Evolutionary conservation across 2,797 vertebrate genomes (phyloP), one percentile per base, ranked within the genome.

Genomic region (Lacerta viridis): DNA sequence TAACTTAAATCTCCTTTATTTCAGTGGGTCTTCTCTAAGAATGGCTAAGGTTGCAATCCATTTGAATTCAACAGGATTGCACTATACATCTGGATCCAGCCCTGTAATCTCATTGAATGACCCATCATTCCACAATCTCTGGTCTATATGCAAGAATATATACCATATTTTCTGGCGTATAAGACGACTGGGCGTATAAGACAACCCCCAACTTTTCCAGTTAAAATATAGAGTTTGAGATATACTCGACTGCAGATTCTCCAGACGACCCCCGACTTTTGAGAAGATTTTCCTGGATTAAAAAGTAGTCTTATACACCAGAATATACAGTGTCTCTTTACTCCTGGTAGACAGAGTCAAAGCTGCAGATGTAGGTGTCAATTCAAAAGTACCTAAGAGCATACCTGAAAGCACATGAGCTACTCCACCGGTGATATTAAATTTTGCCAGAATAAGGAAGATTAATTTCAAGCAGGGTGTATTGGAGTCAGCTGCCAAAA

Each of bases 391-490:
- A 74, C 71, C 36, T 18, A 5, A 5, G 61, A 23, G 20, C 61
- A 64, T 64, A 64, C 17, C 20, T 64, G 61, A 43, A 43, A 43
- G 39, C 7, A 76, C 5, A 76, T 23, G 3, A 39, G 55, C 20
- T 11, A 8, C 11, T 33, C 33, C 20, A 80, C 20, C 7, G 29
- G 20, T 61, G 10, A 41, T 82, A 29, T 23, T 7, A 29, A n/a
- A 20, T 1, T 83, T 84, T 29, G 3, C 33, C 50, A 74, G 25
- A 74, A 5, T 36, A 75, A 84, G 71, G 36, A 75, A 59, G 59
- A 75, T 74, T 75, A 25, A 55, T 84, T 84, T 74, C 71, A 41
- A 61, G 18, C 27, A 76, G 59, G 61, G 18, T 76, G 55, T 84
- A 39, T 55, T 39, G 3, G 18, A 61, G 36, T 64, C 55, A 41